Base-by-base conservation (phyloP, 2,113 vertebrate species). In the Pollachius pollachius region DNA sequence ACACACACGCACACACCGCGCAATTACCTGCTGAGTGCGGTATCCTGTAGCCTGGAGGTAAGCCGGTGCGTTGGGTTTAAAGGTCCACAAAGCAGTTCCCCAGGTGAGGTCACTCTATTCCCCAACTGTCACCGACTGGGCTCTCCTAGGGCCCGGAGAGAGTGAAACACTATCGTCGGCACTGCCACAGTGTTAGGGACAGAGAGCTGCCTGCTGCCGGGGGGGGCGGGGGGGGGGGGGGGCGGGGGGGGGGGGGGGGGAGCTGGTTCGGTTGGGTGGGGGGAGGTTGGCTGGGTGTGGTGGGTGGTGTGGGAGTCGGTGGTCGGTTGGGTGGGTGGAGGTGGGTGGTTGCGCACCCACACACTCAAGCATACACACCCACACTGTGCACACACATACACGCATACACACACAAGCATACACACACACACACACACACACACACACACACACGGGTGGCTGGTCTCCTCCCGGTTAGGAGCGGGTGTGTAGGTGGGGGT, bases 101-200 rank as follows among this genome's bases (percentile, higher is more conserved):
- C 73, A 71, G 66, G 58, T 86, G 69, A 48, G 66, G 65, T 83
- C 62, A 48, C 41, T 73, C 64, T 67, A 64, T 74, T 79, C 69
- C 62, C 34, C 80, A 65, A 62, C 23, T 79, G 68, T 74, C 69
- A 77, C 68, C 67, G 78, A 64, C 86, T 83, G 70, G 68, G 74
- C 81, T 84, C 82, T 70, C 87, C 77, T 84, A 75, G 25, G 76
- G 71, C 79, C 75, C 63, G 57, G 79, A 84, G 76, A 84, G 83
- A 90, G 79, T 92, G 89, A 88, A 88, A 89, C 88, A 81, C 75
- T 81, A 79, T 79, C 76, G 68, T 75, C 73, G 71, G 80, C 71
- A 80, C 72, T 75, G 67, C 70, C 75, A 61, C 64, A 65, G 75
- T 70, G 85, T 66, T 84, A 65, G 81, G 71, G 85, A 83, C 65